Evolutionary conservation across 2,113 vertebrate genomes (phyloP), one percentile per base, ranked within the genome.

Genomic region (Osmerus eperlanus): DNA sequence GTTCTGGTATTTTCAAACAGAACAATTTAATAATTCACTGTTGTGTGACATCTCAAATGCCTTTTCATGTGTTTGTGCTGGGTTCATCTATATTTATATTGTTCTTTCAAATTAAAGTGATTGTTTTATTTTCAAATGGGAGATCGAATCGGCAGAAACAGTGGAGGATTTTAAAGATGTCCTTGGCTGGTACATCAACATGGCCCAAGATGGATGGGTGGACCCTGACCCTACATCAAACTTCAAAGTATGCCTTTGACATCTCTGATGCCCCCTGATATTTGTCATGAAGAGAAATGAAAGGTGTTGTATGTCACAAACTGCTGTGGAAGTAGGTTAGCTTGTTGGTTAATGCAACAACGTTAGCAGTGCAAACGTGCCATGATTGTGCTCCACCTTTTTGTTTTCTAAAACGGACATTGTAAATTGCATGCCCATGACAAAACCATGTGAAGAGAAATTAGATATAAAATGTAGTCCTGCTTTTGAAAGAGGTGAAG

Each of bases 21-120:
- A 70, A 60, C 59, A 13, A 60, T 13, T 51, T 61, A 25, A 68
- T 68, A n/a, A 55, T 21, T 21, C 21, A 41, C 56, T 8, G 23
- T 29, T 70, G 68, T 70, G 36, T 29, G 16, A 61, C 25, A 25
- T 70, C 21, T 70, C 52, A 61, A 60, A 29, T n/a, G 14, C 2
- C 25, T 58, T 59, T 36, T 41, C 19, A 36, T 70, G 68, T 61
- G 56, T 15, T 68, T 56, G 36, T 56, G 32, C 29, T 12, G 58
- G 28, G 28, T 25, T 68, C 23, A 69, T 16, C 55, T 41, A 61
- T 70, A 61, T 59, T 61, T 59, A 70, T 59, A 28, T 47, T 59
- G 41, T 61, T 70, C 28, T 64, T 32, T 64, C 29, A 64, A 64
- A 15, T 64, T 36, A 64, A 36, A 58, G 19, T 41, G 29, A 25